Conservation (phyloP, 2,113 vertebrate species). For the Dinomys branickii region DNA sequence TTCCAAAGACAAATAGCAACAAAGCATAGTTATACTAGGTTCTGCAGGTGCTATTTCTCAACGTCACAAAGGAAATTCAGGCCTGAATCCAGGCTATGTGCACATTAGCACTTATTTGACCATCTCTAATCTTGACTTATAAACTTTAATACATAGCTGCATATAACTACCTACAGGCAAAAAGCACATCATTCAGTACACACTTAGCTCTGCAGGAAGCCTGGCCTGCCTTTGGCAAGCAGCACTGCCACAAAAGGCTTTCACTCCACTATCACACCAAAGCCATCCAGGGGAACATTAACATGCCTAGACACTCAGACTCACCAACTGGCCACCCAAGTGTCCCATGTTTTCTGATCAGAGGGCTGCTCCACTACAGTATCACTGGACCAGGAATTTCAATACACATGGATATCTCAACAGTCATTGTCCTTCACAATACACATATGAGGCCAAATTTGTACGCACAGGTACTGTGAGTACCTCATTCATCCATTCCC, state of each 20-base stretch:
- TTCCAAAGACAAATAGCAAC: background rate
- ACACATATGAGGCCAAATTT: background rate
- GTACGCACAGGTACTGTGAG: background rate
- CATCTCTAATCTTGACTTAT: background rate
- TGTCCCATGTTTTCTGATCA: background rate
- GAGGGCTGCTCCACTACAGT: background rate
- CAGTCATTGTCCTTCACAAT: too few species aligned
- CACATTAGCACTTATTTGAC: background rate
- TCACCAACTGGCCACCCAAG: background rate
- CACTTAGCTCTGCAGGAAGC: background rate
- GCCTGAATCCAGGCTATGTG: background rate
- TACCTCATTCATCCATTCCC: background rate
- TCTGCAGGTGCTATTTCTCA: background rate
- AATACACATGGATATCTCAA: background rate
- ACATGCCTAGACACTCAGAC: background rate
- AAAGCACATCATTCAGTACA: background rate
- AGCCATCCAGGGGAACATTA: background rate
- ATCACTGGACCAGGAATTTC: background rate
- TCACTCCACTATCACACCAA: background rate
- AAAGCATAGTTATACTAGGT: background rate
- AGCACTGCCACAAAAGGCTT: too few species aligned
- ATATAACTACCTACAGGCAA: background rate
- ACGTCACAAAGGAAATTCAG: background rate
- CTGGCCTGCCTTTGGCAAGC: background rate
- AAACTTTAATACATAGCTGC: background rate